Evolutionary conservation across 30 jellyfish, hydroid and myxozoan species (phyloP), one percentile per base, ranked within the genome.

Genomic region (Clytia hemisphaerica): DNA sequence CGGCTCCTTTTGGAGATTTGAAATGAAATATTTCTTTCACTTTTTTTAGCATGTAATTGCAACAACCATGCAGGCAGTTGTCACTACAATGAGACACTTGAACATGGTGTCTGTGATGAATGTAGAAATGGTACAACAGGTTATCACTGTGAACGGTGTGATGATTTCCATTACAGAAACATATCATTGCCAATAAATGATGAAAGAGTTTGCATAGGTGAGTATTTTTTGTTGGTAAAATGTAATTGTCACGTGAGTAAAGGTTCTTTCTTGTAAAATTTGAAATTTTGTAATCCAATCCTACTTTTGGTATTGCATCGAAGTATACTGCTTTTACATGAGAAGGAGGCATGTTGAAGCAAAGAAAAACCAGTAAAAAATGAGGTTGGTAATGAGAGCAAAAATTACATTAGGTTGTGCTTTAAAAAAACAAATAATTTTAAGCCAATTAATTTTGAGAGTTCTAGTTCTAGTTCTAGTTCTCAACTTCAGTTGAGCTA

Each of bases 41-140:
- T 6, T n/a, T n/a, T 4, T 45, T 66, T 61, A 84, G 95, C 25
- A 50, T 84, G 95, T 45, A 75, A 76, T 34, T 84, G 95, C 49
- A 60, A 84, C 53, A 47, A 42, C 59, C 95, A 84, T 68, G 79
- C 92, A 4, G 26, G 16, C 14, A 34, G 83, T 21, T 84, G 95
- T 64, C 69, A 38, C 25, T 84, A 62, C 71, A 84, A 84, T 40
- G 22, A 88, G 26, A 72, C 95, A 9, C 67, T 84, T 29, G 83
- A 75, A 25, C 65, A 45, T 69, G 95, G 95, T n/a, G 81, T 72
- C 44, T 84, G 95, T 74, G 38, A 40, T 34, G 77, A 76, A 21
- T 84, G 95, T 72, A 42, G 16, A 3, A 77, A 77, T 68, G 79
- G 79, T 72, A 84, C 95, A 0, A 76, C 88, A 35, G 95, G 95